Base-by-base conservation (phyloP, 2,113 vertebrate species). In the Stictonetta naevosa region DNA sequence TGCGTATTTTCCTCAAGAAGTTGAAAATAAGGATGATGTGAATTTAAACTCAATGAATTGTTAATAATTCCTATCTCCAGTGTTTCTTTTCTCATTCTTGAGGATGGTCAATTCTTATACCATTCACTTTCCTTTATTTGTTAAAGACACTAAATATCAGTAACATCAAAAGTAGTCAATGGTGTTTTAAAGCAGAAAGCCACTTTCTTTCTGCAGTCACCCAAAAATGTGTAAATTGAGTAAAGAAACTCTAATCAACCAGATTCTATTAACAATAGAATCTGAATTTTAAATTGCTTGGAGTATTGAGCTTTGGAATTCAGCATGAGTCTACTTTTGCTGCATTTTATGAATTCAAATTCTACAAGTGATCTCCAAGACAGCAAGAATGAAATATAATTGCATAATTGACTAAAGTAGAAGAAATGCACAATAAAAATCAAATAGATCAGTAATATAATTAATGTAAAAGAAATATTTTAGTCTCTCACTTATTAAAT, bases 401-500 rank as follows among this genome's bases (percentile, higher is more conserved):
- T 55, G 8, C 12, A 7, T 5, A 63, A 48, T 1, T 34, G 40
- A 59, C 38, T 56, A 13, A 75, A 72, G 8, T 6, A 28, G 6
- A 33, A 85, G 58, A 80, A 91, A 31, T 1, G 4, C 36, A 52
- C 19, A 25, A 50, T 90, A 36, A 68, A 62, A 13, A 1, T 22
- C 1, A 2, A 75, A 29, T 2, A 53, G 21, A 58, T 9, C 34
- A 59, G 21, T 18, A 80, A 60, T 2, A 44, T 8, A 52, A 79
- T 38, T 59, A 29, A 64, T 60, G 80, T 71, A 76, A 58, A 26
- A 3, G 2, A 58, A 86, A 33, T 3, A 28, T 23, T 77, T 67
- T 1, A 5, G 15, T 2, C 19, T 62, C 21, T 11, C 2, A 5
- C 52, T 52, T 56, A 33, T 2, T 11, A 42, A 63, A 4, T 4